Evolutionary conservation across 92 coral and sea anemone species (phyloP).

Genomic region (Desmophyllum pertusum): DNA sequence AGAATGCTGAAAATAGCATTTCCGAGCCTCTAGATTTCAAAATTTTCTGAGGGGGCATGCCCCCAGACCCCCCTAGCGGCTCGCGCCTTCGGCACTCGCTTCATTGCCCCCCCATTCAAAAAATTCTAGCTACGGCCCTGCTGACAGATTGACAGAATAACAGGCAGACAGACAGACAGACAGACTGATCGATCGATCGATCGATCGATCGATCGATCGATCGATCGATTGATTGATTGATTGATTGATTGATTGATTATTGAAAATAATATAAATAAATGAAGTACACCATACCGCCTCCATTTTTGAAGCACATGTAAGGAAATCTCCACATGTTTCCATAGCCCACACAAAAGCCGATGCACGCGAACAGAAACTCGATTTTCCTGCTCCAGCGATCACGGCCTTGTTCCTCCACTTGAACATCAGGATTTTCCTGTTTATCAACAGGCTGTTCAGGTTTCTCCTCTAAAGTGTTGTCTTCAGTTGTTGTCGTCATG

Average conservation of each 20-base stretch:
- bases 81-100: too few relatives aligned
- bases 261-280: too few relatives aligned
- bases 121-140: too few relatives aligned
- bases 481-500: not conserved
- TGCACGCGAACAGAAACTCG: conserved; percentile 87
- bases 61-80: too few relatives aligned
- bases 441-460: not conserved
- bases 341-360: conserved; percentile 94
- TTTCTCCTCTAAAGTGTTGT: conserved; percentile 17
- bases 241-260: too few relatives aligned
- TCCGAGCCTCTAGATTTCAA: too few relatives aligned
- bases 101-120: too few relatives aligned
- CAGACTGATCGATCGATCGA: not conserved
- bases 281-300: conserved; percentile 68
- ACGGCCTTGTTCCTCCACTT: conserved; percentile 33
- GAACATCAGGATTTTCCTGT: conserved; percentile 13
- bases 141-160: too few relatives aligned
- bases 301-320: conserved; percentile 93
- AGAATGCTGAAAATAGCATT: too few relatives aligned
- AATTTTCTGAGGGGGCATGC: too few relatives aligned
- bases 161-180: not conserved
- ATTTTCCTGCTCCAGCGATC: conserved; percentile 88
- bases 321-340: conserved; percentile 98
- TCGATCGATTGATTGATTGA: not conserved
- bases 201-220: not conserved